phyloP scores from a whole-genome alignment of 2,113 vertebrate species.

The Cebus imitator region DNA sequence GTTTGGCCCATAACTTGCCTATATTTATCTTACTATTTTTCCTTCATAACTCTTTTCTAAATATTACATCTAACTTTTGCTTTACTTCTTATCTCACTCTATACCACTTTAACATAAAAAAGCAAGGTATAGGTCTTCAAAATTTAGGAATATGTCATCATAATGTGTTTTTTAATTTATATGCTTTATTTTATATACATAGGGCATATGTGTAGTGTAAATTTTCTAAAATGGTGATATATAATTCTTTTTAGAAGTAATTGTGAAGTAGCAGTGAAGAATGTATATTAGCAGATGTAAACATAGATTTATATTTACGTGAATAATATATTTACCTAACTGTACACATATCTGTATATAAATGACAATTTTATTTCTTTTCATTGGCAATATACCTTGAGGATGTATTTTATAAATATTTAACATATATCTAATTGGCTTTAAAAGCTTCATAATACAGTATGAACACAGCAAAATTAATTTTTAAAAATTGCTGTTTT shows the following conservation, averaged over 20 bases:
- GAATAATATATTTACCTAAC: neutral
- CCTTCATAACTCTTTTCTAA: neutral
- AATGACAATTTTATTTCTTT: neutral
- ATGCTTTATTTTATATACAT: neutral
- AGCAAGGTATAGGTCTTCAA: neutral
- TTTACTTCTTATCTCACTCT: neutral
- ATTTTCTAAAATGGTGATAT: neutral
- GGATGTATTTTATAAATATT: neutral
- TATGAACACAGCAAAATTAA: neutral
- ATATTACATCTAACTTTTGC: neutral
- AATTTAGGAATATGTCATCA: neutral
- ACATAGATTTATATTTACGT: neutral
- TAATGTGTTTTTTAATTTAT: neutral
- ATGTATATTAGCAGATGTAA: neutral
- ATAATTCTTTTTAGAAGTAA: neutral
- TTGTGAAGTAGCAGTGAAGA: neutral
- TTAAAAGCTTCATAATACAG: neutral
- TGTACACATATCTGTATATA: neutral
- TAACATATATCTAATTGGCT: neutral
- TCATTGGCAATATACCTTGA: neutral
- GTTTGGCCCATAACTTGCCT: neutral
- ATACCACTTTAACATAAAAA: neutral
- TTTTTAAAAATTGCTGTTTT: neutral
- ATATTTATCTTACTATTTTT: constrained; percentile 5
- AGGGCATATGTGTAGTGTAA: neutral